These are phyloP conservation scores for Pangasius larnaudii DNA, from an alignment of 2,797 vertebrate genomes.

Conservation along the genomic window DNA sequence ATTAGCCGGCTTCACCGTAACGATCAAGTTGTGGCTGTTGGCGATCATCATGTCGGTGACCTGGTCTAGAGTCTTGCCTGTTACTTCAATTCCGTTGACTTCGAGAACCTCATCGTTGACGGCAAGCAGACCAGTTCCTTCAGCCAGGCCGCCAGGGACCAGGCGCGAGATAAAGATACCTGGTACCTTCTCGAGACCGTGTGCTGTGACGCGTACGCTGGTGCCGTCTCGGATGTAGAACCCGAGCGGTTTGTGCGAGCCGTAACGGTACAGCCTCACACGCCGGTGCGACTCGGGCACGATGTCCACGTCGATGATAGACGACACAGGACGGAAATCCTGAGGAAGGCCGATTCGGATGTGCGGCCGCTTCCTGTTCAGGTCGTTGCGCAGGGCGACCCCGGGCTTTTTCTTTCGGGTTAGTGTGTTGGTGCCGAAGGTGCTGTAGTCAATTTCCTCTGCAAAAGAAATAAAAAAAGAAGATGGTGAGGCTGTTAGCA, in stretches of 20 bases:
- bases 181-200: constrained; percentile 95
- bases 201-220: constrained; percentile 91
- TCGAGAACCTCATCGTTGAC: constrained; percentile 98
- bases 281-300: constrained; percentile 94
- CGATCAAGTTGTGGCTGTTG: constrained; percentile 97
- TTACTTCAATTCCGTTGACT: constrained; percentile 97
- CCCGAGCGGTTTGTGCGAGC: constrained; percentile 93
- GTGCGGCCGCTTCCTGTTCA: constrained; percentile 88
- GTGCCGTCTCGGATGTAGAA: constrained; percentile 97
- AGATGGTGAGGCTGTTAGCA: not conserved
- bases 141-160: constrained; percentile 93
- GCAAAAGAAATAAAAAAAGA: constrained; percentile 55
- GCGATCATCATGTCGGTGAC: constrained; percentile 99
- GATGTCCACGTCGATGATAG: constrained; percentile 98
- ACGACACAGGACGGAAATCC: constrained; percentile 95
- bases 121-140: constrained; percentile 94
- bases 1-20: constrained; percentile 96
- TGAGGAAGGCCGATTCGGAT: constrained; percentile 94
- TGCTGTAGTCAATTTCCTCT: constrained; percentile 95
- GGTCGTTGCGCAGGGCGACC: constrained; percentile 87
- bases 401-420: constrained; percentile 89
- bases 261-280: constrained; percentile 90
- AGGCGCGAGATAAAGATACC: constrained; percentile 98
- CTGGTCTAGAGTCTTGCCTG: constrained; percentile 95
- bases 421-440: constrained; percentile 88